phyloP scores from a whole-genome alignment of 2,113 vertebrate species.

The Rallus limicola region DNA sequence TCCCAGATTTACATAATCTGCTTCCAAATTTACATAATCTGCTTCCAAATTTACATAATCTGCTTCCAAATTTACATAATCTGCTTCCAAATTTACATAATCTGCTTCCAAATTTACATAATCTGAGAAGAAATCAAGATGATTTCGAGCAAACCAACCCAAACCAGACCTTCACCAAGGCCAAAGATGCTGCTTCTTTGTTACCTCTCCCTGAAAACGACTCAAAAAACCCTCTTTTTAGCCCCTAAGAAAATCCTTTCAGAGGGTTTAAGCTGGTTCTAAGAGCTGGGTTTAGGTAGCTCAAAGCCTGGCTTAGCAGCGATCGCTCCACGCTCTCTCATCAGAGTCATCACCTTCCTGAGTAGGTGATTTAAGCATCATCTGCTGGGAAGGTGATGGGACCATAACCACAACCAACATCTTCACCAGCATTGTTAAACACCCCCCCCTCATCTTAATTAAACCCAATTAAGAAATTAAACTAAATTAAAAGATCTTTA shows the following conservation, averaged over 20 bases:
- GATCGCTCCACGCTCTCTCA: accelerated
- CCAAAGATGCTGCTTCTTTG: accelerated
- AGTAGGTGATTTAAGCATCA: accelerated
- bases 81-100: not conserved
- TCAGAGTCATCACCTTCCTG: no score
- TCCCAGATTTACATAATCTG: not conserved
- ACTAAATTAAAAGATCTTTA: no score
- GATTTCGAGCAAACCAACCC: not conserved
- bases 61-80: no score
- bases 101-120: not conserved
- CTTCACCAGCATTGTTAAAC: no score
- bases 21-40: no score
- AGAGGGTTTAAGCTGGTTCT: not conserved
- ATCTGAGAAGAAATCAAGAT: accelerated
- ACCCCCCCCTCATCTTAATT: no score
- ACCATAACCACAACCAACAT: accelerated
- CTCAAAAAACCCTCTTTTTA: not conserved
- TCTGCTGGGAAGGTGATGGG: no score
- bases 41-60: no score
- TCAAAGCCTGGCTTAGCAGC: not conserved
- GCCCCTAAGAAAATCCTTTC: not conserved
- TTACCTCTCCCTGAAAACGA: no score
- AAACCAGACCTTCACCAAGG: accelerated
- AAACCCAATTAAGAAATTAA: not conserved
- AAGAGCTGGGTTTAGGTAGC: not conserved